phyloP scores from a whole-genome alignment of 2,888 invertebrate species.

The Pocota personata region DNA sequence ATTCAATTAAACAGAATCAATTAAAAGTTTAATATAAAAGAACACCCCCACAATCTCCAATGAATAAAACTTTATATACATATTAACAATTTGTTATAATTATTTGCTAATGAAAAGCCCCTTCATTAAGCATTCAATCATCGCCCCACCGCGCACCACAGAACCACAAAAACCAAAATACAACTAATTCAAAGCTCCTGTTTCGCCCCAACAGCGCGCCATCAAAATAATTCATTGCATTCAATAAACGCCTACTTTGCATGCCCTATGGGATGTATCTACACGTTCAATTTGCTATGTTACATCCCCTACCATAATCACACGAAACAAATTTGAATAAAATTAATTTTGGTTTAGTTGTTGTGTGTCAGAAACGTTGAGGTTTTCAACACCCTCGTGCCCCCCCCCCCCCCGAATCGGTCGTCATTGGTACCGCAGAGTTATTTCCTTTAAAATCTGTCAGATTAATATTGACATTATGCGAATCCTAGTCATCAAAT shows the following conservation, averaged over 20 bases:
- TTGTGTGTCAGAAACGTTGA: constrained; percentile 63
- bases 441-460: constrained; percentile 22
- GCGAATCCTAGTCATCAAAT: constrained; percentile 10
- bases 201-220: background rate
- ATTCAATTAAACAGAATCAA: constrained; percentile 22
- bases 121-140: constrained; percentile 71
- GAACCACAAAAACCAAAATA: constrained; percentile 63
- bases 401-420: background rate
- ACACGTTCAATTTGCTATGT: constrained; percentile 62
- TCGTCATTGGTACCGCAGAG: background rate
- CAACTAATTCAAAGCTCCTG: constrained; percentile 66
- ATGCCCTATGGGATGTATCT: constrained; percentile 46
- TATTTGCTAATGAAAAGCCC: constrained; percentile 70
- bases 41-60: constrained; percentile 18
- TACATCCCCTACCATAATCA: constrained; percentile 65
- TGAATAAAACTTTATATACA: constrained; percentile 13
- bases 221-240: constrained; percentile 63
- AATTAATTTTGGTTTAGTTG: constrained; percentile 75
- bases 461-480: constrained; percentile 28
- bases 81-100: constrained; percentile 53
- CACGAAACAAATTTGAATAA: constrained; percentile 72
- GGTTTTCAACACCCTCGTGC: constrained; percentile 46
- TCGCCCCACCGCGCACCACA: constrained; percentile 50
- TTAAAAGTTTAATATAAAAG: background rate
- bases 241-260: constrained; percentile 22